These are phyloP conservation scores for Pheucticus melanocephalus DNA, from an alignment of 2,113 vertebrate genomes.

Conservation along the genomic window DNA sequence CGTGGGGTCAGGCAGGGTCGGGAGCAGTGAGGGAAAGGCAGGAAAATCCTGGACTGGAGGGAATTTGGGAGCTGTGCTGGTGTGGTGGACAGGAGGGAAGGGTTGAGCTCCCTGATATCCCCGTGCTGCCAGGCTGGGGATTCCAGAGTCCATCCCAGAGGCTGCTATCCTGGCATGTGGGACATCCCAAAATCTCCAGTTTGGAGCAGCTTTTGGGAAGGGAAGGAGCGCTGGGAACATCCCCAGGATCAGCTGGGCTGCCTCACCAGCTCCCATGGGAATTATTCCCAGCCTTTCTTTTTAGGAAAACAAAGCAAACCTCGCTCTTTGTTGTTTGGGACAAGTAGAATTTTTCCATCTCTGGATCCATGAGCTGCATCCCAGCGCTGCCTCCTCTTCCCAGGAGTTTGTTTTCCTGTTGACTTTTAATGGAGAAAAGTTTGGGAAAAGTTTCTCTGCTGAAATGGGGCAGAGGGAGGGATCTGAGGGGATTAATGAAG, in stretches of 20 bases:
- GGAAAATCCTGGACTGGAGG: background rate
- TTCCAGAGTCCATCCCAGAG: rapidly evolving
- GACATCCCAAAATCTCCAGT: rapidly evolving
- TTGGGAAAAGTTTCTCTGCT: background rate
- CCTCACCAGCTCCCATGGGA: rapidly evolving
- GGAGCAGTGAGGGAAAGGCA: background rate
- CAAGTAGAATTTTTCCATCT: rapidly evolving
- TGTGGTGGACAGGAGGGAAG: background rate
- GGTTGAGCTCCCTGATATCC: background rate
- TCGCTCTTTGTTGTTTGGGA: background rate
- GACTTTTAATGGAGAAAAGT: background rate
- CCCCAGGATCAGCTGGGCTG: background rate
- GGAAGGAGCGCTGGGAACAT: rapidly evolving
- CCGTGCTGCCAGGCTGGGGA: rapidly evolving
- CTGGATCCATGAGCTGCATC: background rate
- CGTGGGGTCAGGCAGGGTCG: rapidly evolving
- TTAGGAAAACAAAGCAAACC: background rate
- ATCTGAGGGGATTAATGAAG: rapidly evolving
- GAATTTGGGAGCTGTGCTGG: background rate
- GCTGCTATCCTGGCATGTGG: rapidly evolving
- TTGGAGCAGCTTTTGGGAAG: background rate
- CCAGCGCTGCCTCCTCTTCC: background rate
- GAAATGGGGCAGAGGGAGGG: rapidly evolving
- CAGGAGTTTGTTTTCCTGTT: background rate
- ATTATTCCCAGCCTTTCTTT: background rate